Conservation (phyloP, 2,113 vertebrate genomes). For the Scomber colias region DNA sequence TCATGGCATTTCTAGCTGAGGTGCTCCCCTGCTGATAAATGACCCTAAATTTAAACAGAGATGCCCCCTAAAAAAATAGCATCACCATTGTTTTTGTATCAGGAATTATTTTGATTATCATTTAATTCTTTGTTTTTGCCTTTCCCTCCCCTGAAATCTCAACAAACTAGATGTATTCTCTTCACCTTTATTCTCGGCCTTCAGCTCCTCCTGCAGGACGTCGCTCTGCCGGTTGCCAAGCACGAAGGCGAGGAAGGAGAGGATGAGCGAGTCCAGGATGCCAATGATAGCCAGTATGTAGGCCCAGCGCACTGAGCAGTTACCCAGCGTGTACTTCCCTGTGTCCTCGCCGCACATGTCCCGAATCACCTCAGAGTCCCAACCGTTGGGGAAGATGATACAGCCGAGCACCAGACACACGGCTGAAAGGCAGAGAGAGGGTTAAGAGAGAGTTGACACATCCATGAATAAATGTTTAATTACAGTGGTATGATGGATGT, state of each 20-base stretch:
- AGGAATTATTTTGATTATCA: too few relatives aligned
- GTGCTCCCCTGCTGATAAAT: too few relatives aligned
- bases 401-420: constrained; percentile 94
- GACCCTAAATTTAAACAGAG: too few relatives aligned
- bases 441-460: neutral
- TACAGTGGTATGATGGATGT: neutral
- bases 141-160: neutral
- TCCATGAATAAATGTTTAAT: neutral
- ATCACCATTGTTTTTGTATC: too few relatives aligned
- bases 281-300: constrained; percentile 96
- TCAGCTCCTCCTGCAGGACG: constrained; percentile 91
- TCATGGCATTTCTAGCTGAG: too few relatives aligned
- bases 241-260: constrained; percentile 95
- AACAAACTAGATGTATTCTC: neutral
- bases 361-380: constrained; percentile 93
- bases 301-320: constrained; percentile 95
- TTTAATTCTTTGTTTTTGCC: neutral
- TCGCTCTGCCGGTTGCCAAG: constrained; percentile 94
- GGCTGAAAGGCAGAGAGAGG: constrained; percentile 78
- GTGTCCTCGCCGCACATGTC: constrained; percentile 95
- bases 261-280: constrained; percentile 95
- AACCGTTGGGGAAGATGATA: constrained; percentile 94
- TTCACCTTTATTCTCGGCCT: constrained; percentile 91
- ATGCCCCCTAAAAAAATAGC: too few relatives aligned
- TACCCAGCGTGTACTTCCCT: constrained; percentile 91